Evolutionary conservation across 2,797 vertebrate species (phyloP).

Genomic region (Pristis pectinata): DNA sequence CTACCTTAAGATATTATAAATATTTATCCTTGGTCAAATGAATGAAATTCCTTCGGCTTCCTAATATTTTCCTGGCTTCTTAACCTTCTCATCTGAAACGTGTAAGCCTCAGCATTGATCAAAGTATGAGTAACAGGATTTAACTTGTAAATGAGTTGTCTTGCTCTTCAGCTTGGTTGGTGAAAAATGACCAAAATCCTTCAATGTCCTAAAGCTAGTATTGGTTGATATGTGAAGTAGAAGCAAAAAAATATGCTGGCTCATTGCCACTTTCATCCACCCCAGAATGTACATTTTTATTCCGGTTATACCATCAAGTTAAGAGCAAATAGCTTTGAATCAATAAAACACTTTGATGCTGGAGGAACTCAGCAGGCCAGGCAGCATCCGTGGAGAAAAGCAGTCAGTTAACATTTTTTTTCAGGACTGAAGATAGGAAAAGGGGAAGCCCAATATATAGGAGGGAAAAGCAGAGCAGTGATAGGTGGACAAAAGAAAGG

Average conservation of each 20-base stretch:
- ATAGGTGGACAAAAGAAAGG: too few relatives aligned
- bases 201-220: background rate
- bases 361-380: too few relatives aligned
- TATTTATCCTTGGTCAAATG: background rate
- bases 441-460: too few relatives aligned
- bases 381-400: too few relatives aligned
- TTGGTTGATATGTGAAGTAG: background rate
- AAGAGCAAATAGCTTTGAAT: background rate
- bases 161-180: background rate
- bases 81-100: background rate
- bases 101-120: background rate
- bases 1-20: background rate
- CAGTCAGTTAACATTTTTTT: too few relatives aligned
- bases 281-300: background rate
- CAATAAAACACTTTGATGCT: background rate
- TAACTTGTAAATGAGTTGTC: background rate
- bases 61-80: background rate
- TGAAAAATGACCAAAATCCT: background rate
- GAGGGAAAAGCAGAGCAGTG: too few relatives aligned
- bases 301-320: background rate
- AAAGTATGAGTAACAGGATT: background rate
- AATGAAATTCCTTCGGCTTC: background rate
- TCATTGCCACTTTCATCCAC: background rate
- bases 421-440: too few relatives aligned
- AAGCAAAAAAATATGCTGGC: background rate